These are phyloP conservation scores for Macrobrachium rosenbergii DNA, from an alignment of 1,140 invertebrate species.

Conservation along the genomic window DNA sequence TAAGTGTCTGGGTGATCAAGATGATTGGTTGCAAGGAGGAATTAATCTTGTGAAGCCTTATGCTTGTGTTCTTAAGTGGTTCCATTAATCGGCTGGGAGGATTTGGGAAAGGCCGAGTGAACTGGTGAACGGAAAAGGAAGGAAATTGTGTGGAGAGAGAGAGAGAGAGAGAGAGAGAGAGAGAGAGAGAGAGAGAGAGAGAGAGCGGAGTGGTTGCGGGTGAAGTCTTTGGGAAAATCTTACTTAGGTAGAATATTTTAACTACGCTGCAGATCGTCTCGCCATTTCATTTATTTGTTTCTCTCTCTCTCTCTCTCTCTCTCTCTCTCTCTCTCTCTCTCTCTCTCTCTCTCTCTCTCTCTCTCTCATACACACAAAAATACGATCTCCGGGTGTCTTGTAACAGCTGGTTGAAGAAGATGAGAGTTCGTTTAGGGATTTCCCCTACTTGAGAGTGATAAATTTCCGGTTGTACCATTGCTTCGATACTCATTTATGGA, in stretches of 20 bases:
- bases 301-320: neutral
- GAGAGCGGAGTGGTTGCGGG: neutral
- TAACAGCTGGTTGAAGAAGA: no score
- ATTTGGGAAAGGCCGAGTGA: no score
- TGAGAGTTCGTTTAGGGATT: no score
- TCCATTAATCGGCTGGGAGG: neutral
- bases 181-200: no score
- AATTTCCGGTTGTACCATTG: no score
- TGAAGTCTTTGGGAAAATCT: neutral
- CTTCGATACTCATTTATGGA: no score
- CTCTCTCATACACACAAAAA: no score
- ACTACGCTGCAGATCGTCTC: neutral
- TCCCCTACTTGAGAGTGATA: no score
- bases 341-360: neutral
- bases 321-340: neutral
- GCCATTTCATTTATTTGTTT: neutral
- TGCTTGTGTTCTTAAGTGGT: neutral
- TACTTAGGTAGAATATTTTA: neutral
- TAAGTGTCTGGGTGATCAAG: neutral
- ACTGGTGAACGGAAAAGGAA: neutral
- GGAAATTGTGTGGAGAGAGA: no score
- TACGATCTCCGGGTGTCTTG: no score
- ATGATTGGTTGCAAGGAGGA: neutral
- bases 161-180: no score
- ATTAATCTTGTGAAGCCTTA: no score